A percentile compares a stretch with the other conserved stretches of the same genome.
Conservation (phyloP, 2,888 invertebrate genomes). For the Thumatha senex region DNA sequence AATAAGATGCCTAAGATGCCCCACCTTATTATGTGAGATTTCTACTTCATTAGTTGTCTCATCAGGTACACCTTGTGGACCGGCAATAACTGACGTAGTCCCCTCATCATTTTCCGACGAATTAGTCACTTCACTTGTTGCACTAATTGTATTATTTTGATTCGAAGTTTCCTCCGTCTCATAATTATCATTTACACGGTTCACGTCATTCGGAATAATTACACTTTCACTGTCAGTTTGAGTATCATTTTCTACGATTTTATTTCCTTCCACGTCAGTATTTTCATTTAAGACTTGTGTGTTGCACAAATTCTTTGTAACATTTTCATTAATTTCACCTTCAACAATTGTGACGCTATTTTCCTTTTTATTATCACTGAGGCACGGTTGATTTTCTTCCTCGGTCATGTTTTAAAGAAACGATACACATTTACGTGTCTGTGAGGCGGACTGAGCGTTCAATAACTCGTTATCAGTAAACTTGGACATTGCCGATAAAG, state of each 20-base stretch:
- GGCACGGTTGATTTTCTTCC: slow-evolving; percentile 46
- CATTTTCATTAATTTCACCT: slow-evolving; percentile 16
- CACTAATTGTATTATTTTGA: slow-evolving; percentile 15
- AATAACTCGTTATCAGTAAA: slow-evolving; percentile 42
- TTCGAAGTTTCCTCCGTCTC: slow-evolving; percentile 2
- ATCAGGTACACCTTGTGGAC: slow-evolving; percentile 18
- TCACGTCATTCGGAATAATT: slow-evolving; percentile 9
- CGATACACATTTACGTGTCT: slow-evolving; percentile 14
- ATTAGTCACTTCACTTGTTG: slow-evolving; percentile 17
- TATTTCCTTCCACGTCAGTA: slow-evolving; percentile 10
- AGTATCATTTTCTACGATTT: slow-evolving; percentile 2
- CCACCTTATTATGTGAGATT: slow-evolving; percentile 19
- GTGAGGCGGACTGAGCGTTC: slow-evolving; percentile 30
- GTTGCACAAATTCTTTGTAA: slow-evolving; percentile 16
- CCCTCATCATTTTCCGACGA: slow-evolving; percentile 36
- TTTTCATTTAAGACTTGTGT: slow-evolving; percentile 23
- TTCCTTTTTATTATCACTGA: slow-evolving; percentile 30
- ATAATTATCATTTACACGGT: slow-evolving; percentile 8
- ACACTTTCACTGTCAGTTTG: slow-evolving; percentile 6
- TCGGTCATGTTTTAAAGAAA: slow-evolving; percentile 53
- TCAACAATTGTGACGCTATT: slow-evolving; percentile 17
- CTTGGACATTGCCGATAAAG: slow-evolving; percentile 52
- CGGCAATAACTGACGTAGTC: slow-evolving; percentile 11
- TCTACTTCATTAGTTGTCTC: slow-evolving; percentile 21
- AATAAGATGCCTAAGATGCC: neutral